A percentile compares a stretch with the other conserved stretches of the same genome.
phyloP scores from a whole-genome alignment of 2,797 vertebrate genomes.

The Silurus lanzhouensis region DNA sequence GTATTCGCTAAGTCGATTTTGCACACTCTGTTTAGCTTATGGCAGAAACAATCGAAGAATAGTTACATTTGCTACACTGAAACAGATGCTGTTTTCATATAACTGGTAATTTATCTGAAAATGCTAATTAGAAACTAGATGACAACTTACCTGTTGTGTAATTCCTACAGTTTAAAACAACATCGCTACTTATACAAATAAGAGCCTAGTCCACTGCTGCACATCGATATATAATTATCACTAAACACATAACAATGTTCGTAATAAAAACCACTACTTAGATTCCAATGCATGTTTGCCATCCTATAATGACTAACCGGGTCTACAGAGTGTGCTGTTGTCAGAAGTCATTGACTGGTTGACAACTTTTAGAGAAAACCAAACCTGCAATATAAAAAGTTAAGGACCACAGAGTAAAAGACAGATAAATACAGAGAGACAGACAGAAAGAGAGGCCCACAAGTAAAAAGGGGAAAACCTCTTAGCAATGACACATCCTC shows the following conservation, averaged over 20 bases:
- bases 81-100: no score
- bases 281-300: neutral
- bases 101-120: neutral
- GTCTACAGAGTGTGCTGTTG: neutral
- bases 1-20: neutral
- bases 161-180: constrained; percentile 12
- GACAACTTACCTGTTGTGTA: constrained; percentile 25
- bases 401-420: constrained; percentile 37
- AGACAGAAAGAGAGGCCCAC: constrained; percentile 52
- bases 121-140: neutral
- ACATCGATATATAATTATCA: neutral
- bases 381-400: constrained; percentile 37
- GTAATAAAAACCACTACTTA: neutral
- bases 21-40: neutral
- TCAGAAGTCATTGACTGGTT: constrained; percentile 25
- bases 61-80: neutral
- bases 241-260: neutral
- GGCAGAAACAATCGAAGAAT: neutral
- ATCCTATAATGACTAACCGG: constrained; percentile 13
- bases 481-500: constrained; percentile 64
- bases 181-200: neutral
- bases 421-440: constrained; percentile 32
- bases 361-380: constrained; percentile 36
- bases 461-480: constrained; percentile 63
- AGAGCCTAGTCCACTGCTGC: neutral